These are phyloP conservation scores for Apeltes quadracus DNA, from an alignment of 2,113 vertebrate species.

Conservation along the genomic window DNA sequence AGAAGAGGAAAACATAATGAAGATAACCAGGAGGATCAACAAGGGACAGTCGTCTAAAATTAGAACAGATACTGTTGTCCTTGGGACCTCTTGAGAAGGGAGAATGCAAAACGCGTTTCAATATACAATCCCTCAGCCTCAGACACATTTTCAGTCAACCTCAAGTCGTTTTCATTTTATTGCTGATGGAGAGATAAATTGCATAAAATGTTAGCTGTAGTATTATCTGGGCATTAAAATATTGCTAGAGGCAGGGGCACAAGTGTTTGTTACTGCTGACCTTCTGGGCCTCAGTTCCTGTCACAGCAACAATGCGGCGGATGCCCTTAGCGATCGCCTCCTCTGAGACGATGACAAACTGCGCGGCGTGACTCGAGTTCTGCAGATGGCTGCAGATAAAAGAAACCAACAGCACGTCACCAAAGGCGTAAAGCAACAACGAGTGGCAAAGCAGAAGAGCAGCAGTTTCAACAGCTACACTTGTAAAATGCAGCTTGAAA, in stretches of 20 bases:
- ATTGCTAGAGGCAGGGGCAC: background rate
- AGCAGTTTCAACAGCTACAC: background rate
- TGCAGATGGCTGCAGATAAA: slow-evolving; percentile 87
- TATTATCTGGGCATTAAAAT: background rate
- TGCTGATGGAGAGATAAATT: background rate
- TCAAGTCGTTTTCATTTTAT: background rate
- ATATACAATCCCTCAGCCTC: background rate
- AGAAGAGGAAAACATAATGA: background rate
- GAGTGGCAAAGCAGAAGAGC: slow-evolving; percentile 15
- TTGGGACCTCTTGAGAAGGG: slow-evolving; percentile 2
- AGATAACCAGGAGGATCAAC: slow-evolving; percentile 27
- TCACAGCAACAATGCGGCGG: slow-evolving; percentile 95
- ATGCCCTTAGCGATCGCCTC: slow-evolving; percentile 99
- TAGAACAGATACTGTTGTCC: slow-evolving; percentile 32
- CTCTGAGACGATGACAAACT: slow-evolving; percentile 94
- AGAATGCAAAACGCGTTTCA: background rate
- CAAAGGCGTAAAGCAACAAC: background rate
- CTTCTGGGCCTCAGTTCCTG: slow-evolving; percentile 93
- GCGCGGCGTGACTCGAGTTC: slow-evolving; percentile 89
- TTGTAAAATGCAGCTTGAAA: background rate
- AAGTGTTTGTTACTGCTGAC: slow-evolving; percentile 79
- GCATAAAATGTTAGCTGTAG: background rate
- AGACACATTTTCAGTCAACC: background rate
- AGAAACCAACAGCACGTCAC: slow-evolving; percentile 32
- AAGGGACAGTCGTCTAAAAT: slow-evolving; percentile 36